Evolutionary conservation across 2,797 vertebrate species (phyloP).

Genomic region (Sebastes matsubarae): DNA sequence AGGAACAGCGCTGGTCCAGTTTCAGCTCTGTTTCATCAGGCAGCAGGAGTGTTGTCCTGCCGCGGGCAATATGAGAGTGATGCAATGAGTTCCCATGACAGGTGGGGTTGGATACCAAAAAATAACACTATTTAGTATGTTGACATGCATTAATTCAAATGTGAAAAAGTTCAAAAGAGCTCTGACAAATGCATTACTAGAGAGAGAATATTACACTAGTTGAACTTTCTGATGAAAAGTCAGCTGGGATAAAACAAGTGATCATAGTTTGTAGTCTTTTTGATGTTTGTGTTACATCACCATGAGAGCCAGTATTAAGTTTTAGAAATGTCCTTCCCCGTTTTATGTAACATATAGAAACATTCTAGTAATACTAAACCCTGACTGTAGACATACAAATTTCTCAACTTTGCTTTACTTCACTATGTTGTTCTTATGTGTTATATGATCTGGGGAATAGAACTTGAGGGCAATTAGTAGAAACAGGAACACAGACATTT

Average conservation of each 20-base stretch:
- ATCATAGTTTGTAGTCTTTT: background rate
- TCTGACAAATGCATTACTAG: background rate
- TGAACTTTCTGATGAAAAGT: conserved; percentile 17
- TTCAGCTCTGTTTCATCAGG: conserved; percentile 68
- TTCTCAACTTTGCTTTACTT: background rate
- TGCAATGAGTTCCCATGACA: conserved; percentile 49
- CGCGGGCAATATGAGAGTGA: conserved; percentile 34
- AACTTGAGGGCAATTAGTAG: conserved; percentile 3
- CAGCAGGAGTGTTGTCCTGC: conserved; percentile 27
- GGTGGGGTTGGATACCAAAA: conserved; percentile 14
- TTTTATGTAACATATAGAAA: conserved; percentile 2
- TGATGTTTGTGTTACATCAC: conserved; percentile 2
- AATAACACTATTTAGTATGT: conserved; percentile 14
- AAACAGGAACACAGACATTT: conserved; percentile 1
- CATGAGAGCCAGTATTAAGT: background rate
- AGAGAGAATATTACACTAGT: background rate
- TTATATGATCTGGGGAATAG: conserved; percentile 3
- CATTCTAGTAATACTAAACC: background rate
- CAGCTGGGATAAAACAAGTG: background rate
- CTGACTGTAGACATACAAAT: background rate
- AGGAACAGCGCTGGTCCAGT: conserved; percentile 36
- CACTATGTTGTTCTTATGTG: background rate
- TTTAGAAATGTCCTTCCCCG: background rate
- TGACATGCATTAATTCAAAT: conserved; percentile 14
- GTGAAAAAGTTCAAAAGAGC: conserved; percentile 6